Base-by-base conservation (phyloP, 2,797 vertebrate species). In the Pitangus sulphuratus region DNA sequence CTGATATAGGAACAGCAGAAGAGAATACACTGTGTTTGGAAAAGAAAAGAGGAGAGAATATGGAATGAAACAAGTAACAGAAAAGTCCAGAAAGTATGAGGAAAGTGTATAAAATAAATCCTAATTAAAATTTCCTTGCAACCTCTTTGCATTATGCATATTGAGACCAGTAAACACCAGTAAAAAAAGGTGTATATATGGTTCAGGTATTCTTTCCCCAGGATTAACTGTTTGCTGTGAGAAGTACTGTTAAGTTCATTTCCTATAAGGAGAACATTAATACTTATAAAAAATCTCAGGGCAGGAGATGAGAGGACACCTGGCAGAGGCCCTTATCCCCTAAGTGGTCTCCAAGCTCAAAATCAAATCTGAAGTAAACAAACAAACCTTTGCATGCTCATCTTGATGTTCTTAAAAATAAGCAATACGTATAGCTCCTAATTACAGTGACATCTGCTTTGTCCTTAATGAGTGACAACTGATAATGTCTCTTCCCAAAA, bases 371-470 rank as follows among this genome's bases (percentile, higher is more conserved):
- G 26, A 90, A 78, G 30, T 45, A 95, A 86, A 81, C n/a, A 90
- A 74, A 88, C 70, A 45, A 93, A 85, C 25, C 40, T 65, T 26
- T 86, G 51, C 33, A n/a, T 37, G 37, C 26, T 77, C 50, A 69
- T 82, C 84, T 57, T 68, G 20, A 7, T 42, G 30, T n/a, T 92
- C 61, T 87, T 82, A 91, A 78, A 86, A 69, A 58, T 54, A 24
- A 79, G 20, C 28, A 24, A 22, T 42, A 39, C 35, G 39, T 58
- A 58, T 48, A 60, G 14, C 45, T 95, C 35, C 68, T 80, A 93
- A 89, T 91, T 81, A 56, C 39, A 26, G 53, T 69, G 86, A 81
- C 84, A 78, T 61, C 77, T 92, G 88, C 76, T 90, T 88, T 87
- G 71, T 77, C 62, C 71, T 87, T 89, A 88, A 54, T 16, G 75